Evolutionary conservation across 2,113 vertebrate species (phyloP).

Genomic region (Aldabrachelys gigantea): DNA sequence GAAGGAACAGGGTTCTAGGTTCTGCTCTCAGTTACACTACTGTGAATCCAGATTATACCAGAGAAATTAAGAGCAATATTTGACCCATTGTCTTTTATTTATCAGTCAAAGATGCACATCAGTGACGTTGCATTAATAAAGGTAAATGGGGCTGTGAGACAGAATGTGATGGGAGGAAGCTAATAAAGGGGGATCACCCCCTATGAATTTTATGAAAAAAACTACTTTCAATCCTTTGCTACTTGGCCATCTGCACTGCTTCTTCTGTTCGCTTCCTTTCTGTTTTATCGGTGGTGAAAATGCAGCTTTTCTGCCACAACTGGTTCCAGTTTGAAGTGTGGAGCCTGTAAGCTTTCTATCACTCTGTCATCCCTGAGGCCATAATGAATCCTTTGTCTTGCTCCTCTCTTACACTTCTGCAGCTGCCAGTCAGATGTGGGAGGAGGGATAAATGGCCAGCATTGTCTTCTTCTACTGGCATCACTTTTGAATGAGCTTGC

Average conservation of each 20-base stretch:
- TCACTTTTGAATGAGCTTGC: background rate
- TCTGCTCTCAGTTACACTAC: background rate
- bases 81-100: background rate
- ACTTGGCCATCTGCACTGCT: background rate
- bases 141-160: background rate
- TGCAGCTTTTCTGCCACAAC: background rate
- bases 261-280: background rate
- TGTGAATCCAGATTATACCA: background rate
- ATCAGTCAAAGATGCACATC: background rate
- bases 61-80: background rate
- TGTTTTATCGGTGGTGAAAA: background rate
- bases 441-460: background rate
- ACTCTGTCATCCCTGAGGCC: background rate
- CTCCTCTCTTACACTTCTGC: background rate
- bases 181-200: background rate
- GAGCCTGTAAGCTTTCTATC: background rate
- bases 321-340: background rate
- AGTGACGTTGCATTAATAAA: background rate
- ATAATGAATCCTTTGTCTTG: background rate
- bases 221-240: background rate
- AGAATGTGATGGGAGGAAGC: background rate
- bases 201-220: background rate
- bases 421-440: background rate
- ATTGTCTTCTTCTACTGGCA: background rate
- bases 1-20: background rate